These are phyloP conservation scores for Trachelus iudaicus DNA, from an alignment of 2,888 invertebrate species.

Conservation along the genomic window DNA sequence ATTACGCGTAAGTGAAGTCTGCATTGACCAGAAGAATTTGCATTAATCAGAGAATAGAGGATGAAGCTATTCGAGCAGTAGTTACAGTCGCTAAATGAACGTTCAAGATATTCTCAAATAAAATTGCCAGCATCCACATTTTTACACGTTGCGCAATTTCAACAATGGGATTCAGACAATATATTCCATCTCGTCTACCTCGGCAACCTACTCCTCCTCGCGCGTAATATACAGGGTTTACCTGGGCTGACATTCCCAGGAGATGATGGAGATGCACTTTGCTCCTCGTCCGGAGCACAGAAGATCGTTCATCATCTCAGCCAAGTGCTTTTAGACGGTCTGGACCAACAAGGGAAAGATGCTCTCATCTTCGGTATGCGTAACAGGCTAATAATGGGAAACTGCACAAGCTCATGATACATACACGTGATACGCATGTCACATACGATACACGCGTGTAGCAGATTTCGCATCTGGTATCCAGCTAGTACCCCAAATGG, in stretches of 20 bases:
- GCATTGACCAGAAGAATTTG: neutral
- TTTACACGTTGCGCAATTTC: neutral
- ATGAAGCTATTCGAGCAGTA: too few species aligned
- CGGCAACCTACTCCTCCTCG: neutral
- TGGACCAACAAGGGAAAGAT: neutral
- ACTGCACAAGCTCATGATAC: neutral
- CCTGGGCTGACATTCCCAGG: neutral
- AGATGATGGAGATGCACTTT: slow-evolving; percentile 10
- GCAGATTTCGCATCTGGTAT: neutral
- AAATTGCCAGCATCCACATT: neutral
- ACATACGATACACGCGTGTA: neutral
- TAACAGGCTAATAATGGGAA: neutral
- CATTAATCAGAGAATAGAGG: too few species aligned
- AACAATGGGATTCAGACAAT: neutral
- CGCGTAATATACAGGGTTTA: neutral
- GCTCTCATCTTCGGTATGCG: neutral
- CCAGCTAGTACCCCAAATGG: neutral
- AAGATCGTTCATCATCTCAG: slow-evolving; percentile 23
- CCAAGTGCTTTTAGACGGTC: slow-evolving; percentile 22
- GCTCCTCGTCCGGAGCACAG: slow-evolving; percentile 12
- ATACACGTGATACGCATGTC: neutral
- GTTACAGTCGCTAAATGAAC: neutral
- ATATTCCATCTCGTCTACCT: neutral
- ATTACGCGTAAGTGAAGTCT: neutral
- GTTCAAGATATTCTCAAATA: neutral